Conservation (phyloP, 2,888 invertebrate species). For the Pharmacophagus antenor region DNA sequence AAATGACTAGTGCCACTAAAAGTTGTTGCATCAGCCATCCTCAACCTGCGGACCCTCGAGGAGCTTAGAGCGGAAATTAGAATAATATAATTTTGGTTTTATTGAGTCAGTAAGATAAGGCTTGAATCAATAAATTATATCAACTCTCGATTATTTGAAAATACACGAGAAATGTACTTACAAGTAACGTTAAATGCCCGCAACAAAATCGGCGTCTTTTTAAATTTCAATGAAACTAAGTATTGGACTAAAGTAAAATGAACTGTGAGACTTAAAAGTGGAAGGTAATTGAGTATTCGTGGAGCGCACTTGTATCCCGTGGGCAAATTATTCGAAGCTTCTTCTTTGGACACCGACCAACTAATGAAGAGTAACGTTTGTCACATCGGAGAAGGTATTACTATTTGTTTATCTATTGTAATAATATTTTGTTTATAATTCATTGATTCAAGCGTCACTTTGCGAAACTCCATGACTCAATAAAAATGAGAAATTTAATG, state of each 20-base stretch:
- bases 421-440: too few species aligned
- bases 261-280: conserved; percentile 56
- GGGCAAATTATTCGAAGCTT: conserved; percentile 52
- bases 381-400: conserved; percentile 17
- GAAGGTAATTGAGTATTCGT: conserved; percentile 65
- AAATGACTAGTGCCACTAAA: too few species aligned
- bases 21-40: too few species aligned
- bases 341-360: conserved; percentile 30
- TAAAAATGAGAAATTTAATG: too few species aligned
- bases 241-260: conserved; percentile 36
- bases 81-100: too few species aligned
- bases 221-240: conserved; percentile 31
- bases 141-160: too few species aligned
- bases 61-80: too few species aligned
- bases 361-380: conserved; percentile 37
- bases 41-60: too few species aligned
- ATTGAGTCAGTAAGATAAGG: too few species aligned
- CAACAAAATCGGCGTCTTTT: conserved; percentile 7
- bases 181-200: not conserved
- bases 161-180: not conserved
- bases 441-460: too few species aligned
- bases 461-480: too few species aligned
- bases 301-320: conserved; percentile 52
- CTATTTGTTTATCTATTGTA: not conserved
- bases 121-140: too few species aligned